These are phyloP conservation scores for Regulus satrapa DNA, from an alignment of 2,113 vertebrate species.

Conservation along the genomic window DNA sequence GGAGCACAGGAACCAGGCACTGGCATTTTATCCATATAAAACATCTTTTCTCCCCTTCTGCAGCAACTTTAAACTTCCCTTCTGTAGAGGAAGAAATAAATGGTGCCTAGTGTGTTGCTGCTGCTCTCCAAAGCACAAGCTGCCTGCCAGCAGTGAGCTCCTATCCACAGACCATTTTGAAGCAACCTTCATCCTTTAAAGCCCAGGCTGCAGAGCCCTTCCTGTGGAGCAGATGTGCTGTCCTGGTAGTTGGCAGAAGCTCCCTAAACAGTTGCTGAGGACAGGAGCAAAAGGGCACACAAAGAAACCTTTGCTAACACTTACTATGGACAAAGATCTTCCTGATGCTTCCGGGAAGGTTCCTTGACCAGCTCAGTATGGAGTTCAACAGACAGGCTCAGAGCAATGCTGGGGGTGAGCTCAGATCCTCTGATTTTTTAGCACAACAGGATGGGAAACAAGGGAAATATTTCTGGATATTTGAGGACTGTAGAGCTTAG, in stretches of 20 bases:
- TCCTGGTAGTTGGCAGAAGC: background rate
- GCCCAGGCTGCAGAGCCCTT: background rate
- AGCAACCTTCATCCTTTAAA: background rate
- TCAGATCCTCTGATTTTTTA: background rate
- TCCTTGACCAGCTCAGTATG: background rate
- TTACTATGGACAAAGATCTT: background rate
- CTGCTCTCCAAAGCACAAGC: background rate
- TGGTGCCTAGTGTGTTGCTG: background rate
- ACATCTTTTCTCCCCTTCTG: background rate
- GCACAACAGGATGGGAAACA: background rate
- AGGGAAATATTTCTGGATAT: background rate
- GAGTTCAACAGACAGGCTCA: background rate
- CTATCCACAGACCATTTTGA: background rate
- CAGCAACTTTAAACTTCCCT: background rate
- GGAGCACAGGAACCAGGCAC: background rate
- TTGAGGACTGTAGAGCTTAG: background rate
- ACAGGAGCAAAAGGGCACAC: background rate
- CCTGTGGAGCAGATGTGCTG: background rate
- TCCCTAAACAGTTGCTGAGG: background rate
- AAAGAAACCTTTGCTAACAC: background rate
- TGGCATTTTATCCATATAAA: background rate
- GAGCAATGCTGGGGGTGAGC: background rate
- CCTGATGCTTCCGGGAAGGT: background rate
- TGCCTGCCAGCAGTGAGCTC: background rate
- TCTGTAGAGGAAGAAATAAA: background rate